Conservation (phyloP, 2,888 invertebrate species). For the Labia minor region DNA sequence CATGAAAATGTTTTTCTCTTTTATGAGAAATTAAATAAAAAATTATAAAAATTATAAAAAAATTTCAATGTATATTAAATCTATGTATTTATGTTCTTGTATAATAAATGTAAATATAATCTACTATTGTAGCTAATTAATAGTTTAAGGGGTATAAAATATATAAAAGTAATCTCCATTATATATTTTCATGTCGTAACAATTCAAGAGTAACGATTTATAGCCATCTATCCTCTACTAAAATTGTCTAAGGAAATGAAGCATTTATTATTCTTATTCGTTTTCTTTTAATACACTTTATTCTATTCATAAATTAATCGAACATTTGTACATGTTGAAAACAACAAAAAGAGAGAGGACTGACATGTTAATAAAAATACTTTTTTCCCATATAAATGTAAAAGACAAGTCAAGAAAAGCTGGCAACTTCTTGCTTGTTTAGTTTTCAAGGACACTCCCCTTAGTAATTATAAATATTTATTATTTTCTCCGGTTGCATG, state of each 20-base stretch:
- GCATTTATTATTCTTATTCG: not conserved
- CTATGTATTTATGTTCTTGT: no score
- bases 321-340: not conserved
- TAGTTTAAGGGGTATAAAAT: no score
- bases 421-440: not conserved
- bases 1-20: no score
- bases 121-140: no score
- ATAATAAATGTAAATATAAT: no score
- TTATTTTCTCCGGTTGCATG: not conserved
- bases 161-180: no score
- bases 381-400: not conserved
- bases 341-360: not conserved
- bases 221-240: not conserved
- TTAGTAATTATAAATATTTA: not conserved
- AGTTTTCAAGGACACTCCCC: not conserved
- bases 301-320: not conserved
- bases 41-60: no score
- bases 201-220: not conserved
- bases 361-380: not conserved
- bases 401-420: not conserved
- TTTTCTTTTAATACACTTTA: not conserved
- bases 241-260: conserved; percentile 3
- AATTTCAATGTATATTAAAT: no score
- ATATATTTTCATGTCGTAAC: not conserved
- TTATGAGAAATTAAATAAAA: no score